Percentiles rank a stretch among this genome's conserved stretches.
Evolutionary conservation across 2,888 invertebrate genomes (phyloP).

Genomic region (Griposia aprilina): DNA sequence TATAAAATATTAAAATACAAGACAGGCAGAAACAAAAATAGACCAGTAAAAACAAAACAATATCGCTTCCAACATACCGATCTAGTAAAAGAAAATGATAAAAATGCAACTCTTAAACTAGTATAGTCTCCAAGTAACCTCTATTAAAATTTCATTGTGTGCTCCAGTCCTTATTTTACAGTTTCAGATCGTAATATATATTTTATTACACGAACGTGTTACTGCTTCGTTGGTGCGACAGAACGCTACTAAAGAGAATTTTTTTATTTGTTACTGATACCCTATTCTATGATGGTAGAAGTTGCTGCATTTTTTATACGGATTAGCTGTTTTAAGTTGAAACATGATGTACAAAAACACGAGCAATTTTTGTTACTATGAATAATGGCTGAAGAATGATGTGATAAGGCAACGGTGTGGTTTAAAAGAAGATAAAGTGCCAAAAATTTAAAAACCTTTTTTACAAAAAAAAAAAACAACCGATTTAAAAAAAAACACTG

Average conservation of each 20-base stretch:
- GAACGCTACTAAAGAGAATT: constrained; percentile 28
- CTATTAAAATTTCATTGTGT: constrained; percentile 54
- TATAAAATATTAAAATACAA: no score
- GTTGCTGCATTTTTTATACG: background rate
- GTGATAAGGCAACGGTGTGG: no score
- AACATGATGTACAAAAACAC: background rate
- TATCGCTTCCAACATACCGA: background rate
- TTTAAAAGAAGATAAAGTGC: no score
- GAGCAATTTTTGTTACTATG: no score
- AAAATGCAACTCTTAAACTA: constrained; percentile 15
- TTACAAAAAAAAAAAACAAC: no score
- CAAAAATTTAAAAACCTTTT: no score
- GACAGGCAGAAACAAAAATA: no score
- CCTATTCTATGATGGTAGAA: background rate
- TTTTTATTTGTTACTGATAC: constrained; percentile 37
- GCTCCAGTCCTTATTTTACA: constrained; percentile 45
- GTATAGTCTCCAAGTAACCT: constrained; percentile 4
- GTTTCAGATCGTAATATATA: constrained; percentile 56
- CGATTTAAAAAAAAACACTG: no score
- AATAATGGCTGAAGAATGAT: no score
- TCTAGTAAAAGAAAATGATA: constrained; percentile 12
- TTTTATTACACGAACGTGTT: constrained; percentile 60
- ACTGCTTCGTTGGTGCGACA: constrained; percentile 37
- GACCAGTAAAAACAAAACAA: no score
- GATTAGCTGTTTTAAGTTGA: background rate